phyloP scores from a whole-genome alignment of 2,888 invertebrate species.

The Hypomecis punctinalis region DNA sequence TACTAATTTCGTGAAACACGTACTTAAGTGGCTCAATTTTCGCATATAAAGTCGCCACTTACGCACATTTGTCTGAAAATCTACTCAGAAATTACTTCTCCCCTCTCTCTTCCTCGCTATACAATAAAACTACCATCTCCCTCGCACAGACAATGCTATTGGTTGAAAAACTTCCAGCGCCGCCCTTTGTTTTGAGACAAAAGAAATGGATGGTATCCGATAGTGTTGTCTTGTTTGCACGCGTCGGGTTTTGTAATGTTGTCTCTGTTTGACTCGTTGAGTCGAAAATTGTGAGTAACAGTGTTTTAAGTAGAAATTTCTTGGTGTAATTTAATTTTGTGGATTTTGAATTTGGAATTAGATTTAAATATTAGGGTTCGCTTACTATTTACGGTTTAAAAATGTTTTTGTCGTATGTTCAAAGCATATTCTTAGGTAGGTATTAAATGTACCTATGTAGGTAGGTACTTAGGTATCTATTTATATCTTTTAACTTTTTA shows the following conservation, averaged over 20 bases:
- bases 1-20: constrained; percentile 41
- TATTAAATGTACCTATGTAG: no score
- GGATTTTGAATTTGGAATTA: constrained; percentile 31
- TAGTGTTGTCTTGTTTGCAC: constrained; percentile 39
- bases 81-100: constrained; percentile 21
- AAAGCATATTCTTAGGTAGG: no score
- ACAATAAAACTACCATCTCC: constrained; percentile 26
- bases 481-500: no score
- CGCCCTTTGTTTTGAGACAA: constrained; percentile 49
- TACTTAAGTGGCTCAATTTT: constrained; percentile 42
- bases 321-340: constrained; percentile 46
- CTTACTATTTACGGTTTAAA: constrained; percentile 7
- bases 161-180: constrained; percentile 43
- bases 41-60: constrained; percentile 41
- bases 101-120: constrained; percentile 33
- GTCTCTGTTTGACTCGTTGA: constrained; percentile 40
- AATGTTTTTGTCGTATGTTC: not conserved
- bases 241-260: constrained; percentile 30
- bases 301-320: constrained; percentile 58
- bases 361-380: constrained; percentile 10
- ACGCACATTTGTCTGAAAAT: constrained; percentile 39
- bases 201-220: constrained; percentile 40
- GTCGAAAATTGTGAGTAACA: constrained; percentile 54
- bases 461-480: no score
- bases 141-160: constrained; percentile 41